Percentiles rank a stretch among this genome's conserved stretches.
Conservation (phyloP, 2,888 invertebrate species). For the Rhagonycha fulva region DNA sequence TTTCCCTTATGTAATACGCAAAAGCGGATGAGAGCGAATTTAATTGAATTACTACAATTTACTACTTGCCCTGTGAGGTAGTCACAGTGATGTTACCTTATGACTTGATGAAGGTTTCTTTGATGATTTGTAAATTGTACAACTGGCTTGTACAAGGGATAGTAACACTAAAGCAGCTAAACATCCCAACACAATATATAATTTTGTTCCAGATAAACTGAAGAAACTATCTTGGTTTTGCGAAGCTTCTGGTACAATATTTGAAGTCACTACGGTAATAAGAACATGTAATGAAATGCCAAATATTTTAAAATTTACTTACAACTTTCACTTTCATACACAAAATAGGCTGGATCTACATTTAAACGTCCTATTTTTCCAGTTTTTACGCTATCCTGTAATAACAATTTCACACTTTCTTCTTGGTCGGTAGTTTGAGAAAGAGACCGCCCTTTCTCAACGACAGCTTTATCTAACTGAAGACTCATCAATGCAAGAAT, state of each 20-base stretch:
- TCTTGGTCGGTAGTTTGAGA: constrained; percentile 41
- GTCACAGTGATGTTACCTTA: constrained; percentile 67
- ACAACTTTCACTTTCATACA: constrained; percentile 74
- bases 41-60: constrained; percentile 33
- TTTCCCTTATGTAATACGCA: not conserved
- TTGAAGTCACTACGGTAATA: constrained; percentile 59
- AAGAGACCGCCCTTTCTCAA: constrained; percentile 63
- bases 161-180: constrained; percentile 79
- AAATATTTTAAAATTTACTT: constrained; percentile 49
- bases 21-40: constrained; percentile 21
- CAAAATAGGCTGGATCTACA: constrained; percentile 80
- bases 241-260: constrained; percentile 53
- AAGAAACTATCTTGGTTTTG: constrained; percentile 60
- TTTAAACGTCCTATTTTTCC: constrained; percentile 79
- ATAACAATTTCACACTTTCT: constrained; percentile 58
- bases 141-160: constrained; percentile 80
- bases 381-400: constrained; percentile 70
- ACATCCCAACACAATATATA: constrained; percentile 83
- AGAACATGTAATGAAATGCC: not conserved
- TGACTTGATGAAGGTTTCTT: constrained; percentile 60
- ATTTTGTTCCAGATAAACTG: constrained; percentile 71
- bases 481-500: constrained; percentile 78
- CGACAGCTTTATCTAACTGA: constrained; percentile 71
- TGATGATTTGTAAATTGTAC: constrained; percentile 76
- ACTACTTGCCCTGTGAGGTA: constrained; percentile 46